Percentiles rank a stretch among this genome's conserved stretches.
Conservation (phyloP, 2,797 vertebrate species). For the Sternotherus odoratus region DNA sequence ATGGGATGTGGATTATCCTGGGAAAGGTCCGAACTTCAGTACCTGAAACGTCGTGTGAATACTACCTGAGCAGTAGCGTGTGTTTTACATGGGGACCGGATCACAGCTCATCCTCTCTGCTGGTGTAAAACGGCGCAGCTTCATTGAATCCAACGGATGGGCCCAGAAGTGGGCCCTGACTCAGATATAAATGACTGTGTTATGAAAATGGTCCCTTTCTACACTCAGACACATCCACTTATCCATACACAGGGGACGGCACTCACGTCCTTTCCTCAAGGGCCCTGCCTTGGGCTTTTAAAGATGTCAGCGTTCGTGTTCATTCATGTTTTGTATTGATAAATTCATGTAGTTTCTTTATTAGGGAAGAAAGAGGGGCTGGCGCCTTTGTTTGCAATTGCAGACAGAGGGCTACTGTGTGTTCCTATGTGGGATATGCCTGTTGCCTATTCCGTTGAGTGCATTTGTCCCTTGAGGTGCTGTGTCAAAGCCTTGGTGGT, state of each 20-base stretch:
- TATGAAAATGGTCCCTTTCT: neutral
- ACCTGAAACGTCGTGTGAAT: neutral
- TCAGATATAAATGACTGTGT: neutral
- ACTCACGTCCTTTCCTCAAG: neutral
- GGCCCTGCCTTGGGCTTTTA: neutral
- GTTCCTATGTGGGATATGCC: neutral
- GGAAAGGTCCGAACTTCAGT: neutral
- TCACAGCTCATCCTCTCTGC: neutral
- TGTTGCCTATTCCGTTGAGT: neutral
- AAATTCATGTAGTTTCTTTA: neutral
- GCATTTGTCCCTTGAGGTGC: neutral
- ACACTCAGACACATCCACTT: neutral
- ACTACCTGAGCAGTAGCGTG: neutral
- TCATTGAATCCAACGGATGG: neutral
- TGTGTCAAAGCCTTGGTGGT: neutral
- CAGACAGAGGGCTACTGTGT: neutral
- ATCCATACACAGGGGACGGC: neutral
- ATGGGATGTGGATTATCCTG: neutral
- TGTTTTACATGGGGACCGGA: accelerated
- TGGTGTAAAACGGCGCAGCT: neutral
- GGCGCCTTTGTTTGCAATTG: neutral
- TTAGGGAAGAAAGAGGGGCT: neutral
- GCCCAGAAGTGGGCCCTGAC: neutral
- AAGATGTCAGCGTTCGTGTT: neutral
- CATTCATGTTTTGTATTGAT: neutral